A percentile compares a stretch with the other conserved stretches of the same genome.
phyloP scores from a whole-genome alignment of 1,140 invertebrate species.

The Nixonia krombeini region DNA sequence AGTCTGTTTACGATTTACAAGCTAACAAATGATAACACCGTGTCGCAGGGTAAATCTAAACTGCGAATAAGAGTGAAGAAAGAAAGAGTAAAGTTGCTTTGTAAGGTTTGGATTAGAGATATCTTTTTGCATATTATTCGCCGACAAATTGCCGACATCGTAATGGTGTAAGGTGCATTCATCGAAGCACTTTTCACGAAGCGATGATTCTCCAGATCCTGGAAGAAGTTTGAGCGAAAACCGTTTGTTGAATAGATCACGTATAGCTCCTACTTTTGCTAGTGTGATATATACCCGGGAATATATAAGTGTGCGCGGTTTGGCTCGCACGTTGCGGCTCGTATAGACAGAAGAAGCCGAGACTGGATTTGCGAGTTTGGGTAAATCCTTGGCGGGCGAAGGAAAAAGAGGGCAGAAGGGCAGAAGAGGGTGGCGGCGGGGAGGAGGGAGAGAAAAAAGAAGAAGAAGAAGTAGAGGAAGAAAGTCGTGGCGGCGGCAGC shows the following conservation, averaged over 20 bases:
- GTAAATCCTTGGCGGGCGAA: slow-evolving; percentile 11
- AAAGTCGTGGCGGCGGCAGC: too few relatives aligned
- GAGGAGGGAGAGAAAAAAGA: background rate
- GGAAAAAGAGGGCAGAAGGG: background rate
- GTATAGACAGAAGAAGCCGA: slow-evolving; percentile 3
- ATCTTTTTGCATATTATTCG: slow-evolving; percentile 5
- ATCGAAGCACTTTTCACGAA: slow-evolving; percentile 9
- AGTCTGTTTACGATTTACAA: too few relatives aligned
- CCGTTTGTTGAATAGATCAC: background rate
- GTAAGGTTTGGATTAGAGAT: slow-evolving; percentile 2
- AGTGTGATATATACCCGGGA: background rate
- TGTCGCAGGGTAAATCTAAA: background rate
- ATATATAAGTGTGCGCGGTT: background rate
- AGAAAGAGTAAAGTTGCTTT: slow-evolving; percentile 5
- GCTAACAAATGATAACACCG: slow-evolving; percentile 1
- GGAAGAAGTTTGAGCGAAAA: background rate
- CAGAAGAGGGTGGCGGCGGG: background rate
- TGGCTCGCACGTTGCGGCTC: background rate
- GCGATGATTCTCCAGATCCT: slow-evolving; percentile 6
- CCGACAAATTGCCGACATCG: slow-evolving; percentile 41
- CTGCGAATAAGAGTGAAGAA: background rate
- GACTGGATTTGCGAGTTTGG: slow-evolving; percentile 11
- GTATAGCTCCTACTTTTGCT: background rate
- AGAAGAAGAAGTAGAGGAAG: too few relatives aligned
- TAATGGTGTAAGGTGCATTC: slow-evolving; percentile 10